Conservation (phyloP, 2,113 vertebrate genomes). For the Crotalus horridus region DNA sequence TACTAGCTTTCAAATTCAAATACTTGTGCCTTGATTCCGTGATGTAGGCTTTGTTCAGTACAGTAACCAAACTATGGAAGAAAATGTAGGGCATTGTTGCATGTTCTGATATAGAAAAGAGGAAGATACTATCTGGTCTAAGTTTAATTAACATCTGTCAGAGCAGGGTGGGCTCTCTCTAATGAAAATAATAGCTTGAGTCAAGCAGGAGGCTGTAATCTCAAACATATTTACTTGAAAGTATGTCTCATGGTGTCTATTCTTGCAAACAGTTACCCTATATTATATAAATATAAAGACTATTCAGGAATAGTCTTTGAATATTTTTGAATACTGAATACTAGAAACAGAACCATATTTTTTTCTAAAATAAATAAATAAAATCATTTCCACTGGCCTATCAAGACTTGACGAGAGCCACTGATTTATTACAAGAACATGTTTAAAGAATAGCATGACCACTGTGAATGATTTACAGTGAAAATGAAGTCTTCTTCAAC, state of each 20-base stretch:
- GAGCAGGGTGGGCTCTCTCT: not conserved
- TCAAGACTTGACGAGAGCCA: not conserved
- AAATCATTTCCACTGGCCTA: not conserved
- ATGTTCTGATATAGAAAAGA: not conserved
- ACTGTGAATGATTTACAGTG: constrained; percentile 36
- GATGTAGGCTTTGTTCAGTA: not conserved
- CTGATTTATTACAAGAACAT: not conserved
- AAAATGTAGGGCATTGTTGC: not conserved
- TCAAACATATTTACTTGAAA: not conserved
- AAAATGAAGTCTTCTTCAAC: constrained; percentile 21
- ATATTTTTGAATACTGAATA: not conserved
- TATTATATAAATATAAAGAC: not conserved
- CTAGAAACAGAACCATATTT: constrained; percentile 1
- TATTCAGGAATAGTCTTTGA: not conserved
- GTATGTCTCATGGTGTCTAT: not conserved
- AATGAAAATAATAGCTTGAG: not conserved
- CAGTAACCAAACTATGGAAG: not conserved
- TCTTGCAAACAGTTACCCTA: not conserved
- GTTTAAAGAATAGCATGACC: constrained; percentile 29
- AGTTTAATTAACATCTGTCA: not conserved
- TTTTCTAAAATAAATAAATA: constrained; percentile 2
- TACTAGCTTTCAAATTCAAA: not conserved
- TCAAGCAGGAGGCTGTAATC: not conserved
- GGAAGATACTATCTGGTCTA: not conserved
- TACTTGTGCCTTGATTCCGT: not conserved